Evolutionary conservation across 2,888 invertebrate genomes (phyloP).

Genomic region (Lobophora halterata): DNA sequence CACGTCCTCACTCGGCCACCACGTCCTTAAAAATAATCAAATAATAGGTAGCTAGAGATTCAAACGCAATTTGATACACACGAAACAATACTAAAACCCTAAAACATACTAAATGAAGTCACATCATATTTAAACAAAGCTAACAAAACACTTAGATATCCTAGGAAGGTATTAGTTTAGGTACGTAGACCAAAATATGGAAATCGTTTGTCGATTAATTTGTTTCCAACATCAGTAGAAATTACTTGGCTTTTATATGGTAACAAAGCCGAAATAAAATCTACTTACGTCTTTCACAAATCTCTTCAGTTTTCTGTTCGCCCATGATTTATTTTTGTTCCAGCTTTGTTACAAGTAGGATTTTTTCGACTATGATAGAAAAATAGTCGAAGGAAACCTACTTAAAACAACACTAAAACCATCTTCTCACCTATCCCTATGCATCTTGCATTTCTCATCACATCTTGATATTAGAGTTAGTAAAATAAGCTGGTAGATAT

Average conservation of each 20-base stretch:
- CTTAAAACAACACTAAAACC: conserved; percentile 28
- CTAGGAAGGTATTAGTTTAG: too few relatives aligned
- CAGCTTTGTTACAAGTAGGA: conserved; percentile 27
- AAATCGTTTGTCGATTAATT: conserved; percentile 1
- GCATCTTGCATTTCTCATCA: not conserved
- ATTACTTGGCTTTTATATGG: conserved; percentile 28
- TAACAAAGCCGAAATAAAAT: conserved; percentile 40
- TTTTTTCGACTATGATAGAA: conserved; percentile 19
- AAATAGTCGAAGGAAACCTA: conserved; percentile 32
- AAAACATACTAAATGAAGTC: too few relatives aligned
- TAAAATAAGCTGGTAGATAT: not conserved
- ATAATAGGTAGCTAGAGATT: too few relatives aligned
- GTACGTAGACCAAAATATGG: too few relatives aligned
- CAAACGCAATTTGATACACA: too few relatives aligned
- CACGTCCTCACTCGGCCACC: too few relatives aligned
- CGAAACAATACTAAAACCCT: too few relatives aligned
- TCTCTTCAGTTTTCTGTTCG: not conserved
- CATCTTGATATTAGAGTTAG: not conserved
- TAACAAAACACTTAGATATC: too few relatives aligned
- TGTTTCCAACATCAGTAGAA: conserved; percentile 14
- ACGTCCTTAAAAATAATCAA: too few relatives aligned
- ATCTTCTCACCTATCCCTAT: not conserved
- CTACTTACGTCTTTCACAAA: conserved; percentile 44
- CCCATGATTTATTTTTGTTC: not conserved
- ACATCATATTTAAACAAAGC: too few relatives aligned